Evolutionary conservation across 2,797 vertebrate species (phyloP).

Genomic region (Salarias fasciatus): DNA sequence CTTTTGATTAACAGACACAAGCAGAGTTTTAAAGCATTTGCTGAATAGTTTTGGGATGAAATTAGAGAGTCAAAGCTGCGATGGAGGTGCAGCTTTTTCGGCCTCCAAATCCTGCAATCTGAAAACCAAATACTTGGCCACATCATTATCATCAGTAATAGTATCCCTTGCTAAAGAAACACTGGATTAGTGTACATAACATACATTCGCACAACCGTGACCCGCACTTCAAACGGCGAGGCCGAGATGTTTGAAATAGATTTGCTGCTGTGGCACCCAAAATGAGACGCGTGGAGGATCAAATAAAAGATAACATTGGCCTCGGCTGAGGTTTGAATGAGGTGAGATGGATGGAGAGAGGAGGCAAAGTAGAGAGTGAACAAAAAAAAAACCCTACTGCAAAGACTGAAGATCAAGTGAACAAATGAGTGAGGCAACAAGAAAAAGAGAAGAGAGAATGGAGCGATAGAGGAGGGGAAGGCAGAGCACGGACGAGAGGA

Average conservation of each 20-base stretch:
- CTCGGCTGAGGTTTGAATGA: constrained; percentile 35
- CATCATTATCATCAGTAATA: constrained; percentile 70
- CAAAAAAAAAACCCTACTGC: constrained; percentile 24
- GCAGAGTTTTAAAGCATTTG: constrained; percentile 10
- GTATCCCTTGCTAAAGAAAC: constrained; percentile 58
- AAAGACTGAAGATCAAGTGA: constrained; percentile 24
- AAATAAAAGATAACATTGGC: constrained; percentile 62
- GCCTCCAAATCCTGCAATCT: constrained; percentile 46
- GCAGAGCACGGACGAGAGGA: constrained; percentile 42
- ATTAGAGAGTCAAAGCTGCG: constrained; percentile 16
- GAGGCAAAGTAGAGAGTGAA: constrained; percentile 12
- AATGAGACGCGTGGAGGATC: constrained; percentile 60
- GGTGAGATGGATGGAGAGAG: constrained; percentile 26
- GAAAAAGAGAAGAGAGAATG: constrained; percentile 30
- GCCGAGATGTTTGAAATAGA: constrained; percentile 56
- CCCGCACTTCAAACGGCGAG: constrained; percentile 42
- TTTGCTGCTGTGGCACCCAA: constrained; percentile 48
- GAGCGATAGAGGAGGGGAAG: constrained; percentile 35
- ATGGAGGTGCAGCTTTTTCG: constrained; percentile 25
- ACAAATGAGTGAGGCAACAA: constrained; percentile 17
- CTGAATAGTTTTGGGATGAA: constrained; percentile 27
- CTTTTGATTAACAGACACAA: constrained; percentile 8
- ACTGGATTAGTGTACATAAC: constrained; percentile 57
- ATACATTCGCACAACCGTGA: constrained; percentile 50
- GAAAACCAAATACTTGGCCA: constrained; percentile 57